phyloP scores from a whole-genome alignment of 2,113 vertebrate genomes.

The Osmerus eperlanus region DNA sequence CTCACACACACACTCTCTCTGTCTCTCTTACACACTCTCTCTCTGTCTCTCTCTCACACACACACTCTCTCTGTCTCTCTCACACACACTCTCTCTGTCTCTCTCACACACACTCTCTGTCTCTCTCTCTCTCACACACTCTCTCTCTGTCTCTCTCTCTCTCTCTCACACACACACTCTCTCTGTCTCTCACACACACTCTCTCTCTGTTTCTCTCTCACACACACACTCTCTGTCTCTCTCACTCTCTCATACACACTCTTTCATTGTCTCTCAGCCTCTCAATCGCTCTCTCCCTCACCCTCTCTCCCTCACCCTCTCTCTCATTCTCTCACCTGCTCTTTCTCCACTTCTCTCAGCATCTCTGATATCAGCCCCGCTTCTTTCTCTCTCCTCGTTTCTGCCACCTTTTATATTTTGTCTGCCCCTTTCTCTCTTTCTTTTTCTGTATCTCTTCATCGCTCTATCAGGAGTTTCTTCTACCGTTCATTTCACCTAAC shows the following conservation, averaged over 20 bases:
- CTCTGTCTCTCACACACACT: too few relatives aligned
- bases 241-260: too few relatives aligned
- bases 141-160: background rate
- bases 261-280: too few relatives aligned
- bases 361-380: background rate
- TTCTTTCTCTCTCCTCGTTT: background rate
- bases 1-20: constrained; percentile 16
- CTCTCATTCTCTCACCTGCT: background rate
- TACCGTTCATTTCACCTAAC: background rate
- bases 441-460: background rate
- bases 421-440: background rate
- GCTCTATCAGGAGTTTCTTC: background rate
- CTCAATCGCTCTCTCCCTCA: background rate
- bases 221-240: too few relatives aligned
- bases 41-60: background rate
- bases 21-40: constrained; percentile 1
- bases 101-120: too few relatives aligned
- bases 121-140: too few relatives aligned
- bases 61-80: too few relatives aligned
- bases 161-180: too few relatives aligned
- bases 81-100: background rate
- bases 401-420: background rate
- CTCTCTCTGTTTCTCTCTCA: too few relatives aligned
- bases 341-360: background rate
- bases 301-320: background rate